A percentile compares a stretch with the other conserved stretches of the same genome.
These are phyloP conservation scores for Panorpa germanica DNA, from an alignment of 2,888 invertebrate genomes.

Conservation along the genomic window DNA sequence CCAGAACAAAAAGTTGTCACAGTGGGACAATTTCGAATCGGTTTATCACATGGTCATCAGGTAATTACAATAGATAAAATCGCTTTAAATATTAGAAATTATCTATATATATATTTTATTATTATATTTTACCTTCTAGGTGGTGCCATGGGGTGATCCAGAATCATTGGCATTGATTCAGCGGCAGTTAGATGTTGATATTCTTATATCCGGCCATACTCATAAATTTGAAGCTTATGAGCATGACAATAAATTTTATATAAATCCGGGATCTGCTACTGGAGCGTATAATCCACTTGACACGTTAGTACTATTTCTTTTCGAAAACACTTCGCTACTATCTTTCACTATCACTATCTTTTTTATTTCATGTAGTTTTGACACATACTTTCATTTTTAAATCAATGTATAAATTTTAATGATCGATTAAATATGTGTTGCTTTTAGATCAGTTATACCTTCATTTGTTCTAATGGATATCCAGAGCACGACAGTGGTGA, in stretches of 20 bases:
- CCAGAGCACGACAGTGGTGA: slow-evolving; percentile 91
- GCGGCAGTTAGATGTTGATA: slow-evolving; percentile 94
- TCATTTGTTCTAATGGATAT: slow-evolving; percentile 99
- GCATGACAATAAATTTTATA: slow-evolving; percentile 96
- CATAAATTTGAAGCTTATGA: slow-evolving; percentile 98
- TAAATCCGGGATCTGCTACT: slow-evolving; percentile 97
- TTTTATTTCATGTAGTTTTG: background rate
- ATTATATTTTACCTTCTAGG: slow-evolving; percentile 20
- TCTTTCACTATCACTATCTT: slow-evolving; percentile 6
- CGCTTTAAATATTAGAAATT: too few species aligned
- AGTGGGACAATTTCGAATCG: slow-evolving; percentile 96
- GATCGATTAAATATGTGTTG: slow-evolving; percentile 12
- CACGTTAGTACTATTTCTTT: slow-evolving; percentile 36
- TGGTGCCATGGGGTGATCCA: slow-evolving; percentile 94
- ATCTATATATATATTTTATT: too few species aligned
- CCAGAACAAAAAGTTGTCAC: slow-evolving; percentile 98
- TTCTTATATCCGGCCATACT: slow-evolving; percentile 95
- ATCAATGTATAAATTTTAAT: slow-evolving; percentile 9
- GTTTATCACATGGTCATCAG: slow-evolving; percentile 94
- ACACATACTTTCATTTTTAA: slow-evolving; percentile 4
- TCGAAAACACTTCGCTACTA: slow-evolving; percentile 5
- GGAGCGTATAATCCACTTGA: slow-evolving; percentile 91
- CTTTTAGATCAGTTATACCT: slow-evolving; percentile 65
- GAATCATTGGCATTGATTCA: slow-evolving; percentile 87
- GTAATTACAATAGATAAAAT: too few species aligned